These are phyloP conservation scores for Aphidoletes aphidimyza DNA, from an alignment of 2,888 invertebrate genomes.

Conservation along the genomic window DNA sequence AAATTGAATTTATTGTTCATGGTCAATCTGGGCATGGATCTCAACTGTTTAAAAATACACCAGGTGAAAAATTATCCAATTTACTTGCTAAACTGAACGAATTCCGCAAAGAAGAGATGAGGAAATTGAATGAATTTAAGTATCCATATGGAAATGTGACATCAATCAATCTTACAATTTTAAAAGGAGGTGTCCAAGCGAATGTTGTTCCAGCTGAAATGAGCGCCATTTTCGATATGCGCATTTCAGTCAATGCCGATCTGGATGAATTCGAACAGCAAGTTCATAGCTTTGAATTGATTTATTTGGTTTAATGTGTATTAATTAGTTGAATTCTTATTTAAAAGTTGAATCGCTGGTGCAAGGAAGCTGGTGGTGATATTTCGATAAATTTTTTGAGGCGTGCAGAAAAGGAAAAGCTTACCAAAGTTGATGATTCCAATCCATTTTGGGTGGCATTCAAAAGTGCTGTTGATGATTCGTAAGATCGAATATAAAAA, in stretches of 20 bases:
- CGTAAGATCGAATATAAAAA: slow-evolving; percentile 66
- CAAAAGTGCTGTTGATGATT: slow-evolving; percentile 70
- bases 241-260: slow-evolving; percentile 72
- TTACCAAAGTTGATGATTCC: slow-evolving; percentile 72
- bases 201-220: slow-evolving; percentile 84
- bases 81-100: slow-evolving; percentile 75
- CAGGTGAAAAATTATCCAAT: slow-evolving; percentile 76
- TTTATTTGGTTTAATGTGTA: slow-evolving; percentile 61
- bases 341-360: slow-evolving; percentile 69
- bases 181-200: slow-evolving; percentile 79
- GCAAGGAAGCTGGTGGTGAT: slow-evolving; percentile 77
- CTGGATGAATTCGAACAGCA: slow-evolving; percentile 71
- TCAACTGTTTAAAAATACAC: slow-evolving; percentile 74
- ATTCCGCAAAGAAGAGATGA: slow-evolving; percentile 71
- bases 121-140: slow-evolving; percentile 68
- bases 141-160: slow-evolving; percentile 77
- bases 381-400: slow-evolving; percentile 75
- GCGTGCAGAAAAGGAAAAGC: slow-evolving; percentile 73
- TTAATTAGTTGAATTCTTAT: not conserved
- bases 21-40: slow-evolving; percentile 85
- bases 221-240: slow-evolving; percentile 73
- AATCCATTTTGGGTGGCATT: slow-evolving; percentile 82
- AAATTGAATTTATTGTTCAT: slow-evolving; percentile 69
- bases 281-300: slow-evolving; percentile 63
- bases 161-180: slow-evolving; percentile 77